These are phyloP conservation scores for Cyaniris semiargus DNA, from an alignment of 2,888 invertebrate species.

Conservation along the genomic window DNA sequence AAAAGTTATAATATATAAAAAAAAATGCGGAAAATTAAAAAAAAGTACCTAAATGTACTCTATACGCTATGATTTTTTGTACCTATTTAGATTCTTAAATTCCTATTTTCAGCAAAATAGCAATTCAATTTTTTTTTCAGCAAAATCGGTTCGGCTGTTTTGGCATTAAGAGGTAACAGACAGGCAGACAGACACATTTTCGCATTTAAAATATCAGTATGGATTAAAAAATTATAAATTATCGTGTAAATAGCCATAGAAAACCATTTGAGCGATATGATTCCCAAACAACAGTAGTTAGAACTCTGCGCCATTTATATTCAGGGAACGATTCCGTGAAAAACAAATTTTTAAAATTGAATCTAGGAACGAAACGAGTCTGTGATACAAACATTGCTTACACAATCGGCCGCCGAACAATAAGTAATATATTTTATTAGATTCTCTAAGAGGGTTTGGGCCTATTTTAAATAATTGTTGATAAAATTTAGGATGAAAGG, in stretches of 20 bases:
- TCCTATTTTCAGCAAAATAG: no score
- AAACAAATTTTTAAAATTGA: conserved; percentile 77
- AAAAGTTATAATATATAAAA: no score
- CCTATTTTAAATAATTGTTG: conserved; percentile 10
- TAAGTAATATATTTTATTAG: conserved; percentile 36
- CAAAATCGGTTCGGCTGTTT: no score
- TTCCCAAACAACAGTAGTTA: conserved; percentile 56
- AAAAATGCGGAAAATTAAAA: no score
- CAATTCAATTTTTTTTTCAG: no score
- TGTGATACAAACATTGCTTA: conserved; percentile 54
- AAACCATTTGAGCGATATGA: conserved; percentile 35
- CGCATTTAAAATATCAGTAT: not conserved
- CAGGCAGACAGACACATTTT: no score
- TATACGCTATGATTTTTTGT: no score
- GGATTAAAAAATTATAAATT: not conserved
- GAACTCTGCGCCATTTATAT: conserved; percentile 65
- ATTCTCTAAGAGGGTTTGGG: not conserved
- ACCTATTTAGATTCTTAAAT: no score
- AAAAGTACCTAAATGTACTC: no score
- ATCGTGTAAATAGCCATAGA: not conserved
- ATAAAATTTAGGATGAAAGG: not conserved
- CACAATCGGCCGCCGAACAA: conserved; percentile 41
- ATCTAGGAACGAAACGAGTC: conserved; percentile 59
- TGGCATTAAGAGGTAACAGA: no score
- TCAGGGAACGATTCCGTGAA: conserved; percentile 58